phyloP scores from a whole-genome alignment of 2,888 invertebrate genomes.

The Rhagium mordax region DNA sequence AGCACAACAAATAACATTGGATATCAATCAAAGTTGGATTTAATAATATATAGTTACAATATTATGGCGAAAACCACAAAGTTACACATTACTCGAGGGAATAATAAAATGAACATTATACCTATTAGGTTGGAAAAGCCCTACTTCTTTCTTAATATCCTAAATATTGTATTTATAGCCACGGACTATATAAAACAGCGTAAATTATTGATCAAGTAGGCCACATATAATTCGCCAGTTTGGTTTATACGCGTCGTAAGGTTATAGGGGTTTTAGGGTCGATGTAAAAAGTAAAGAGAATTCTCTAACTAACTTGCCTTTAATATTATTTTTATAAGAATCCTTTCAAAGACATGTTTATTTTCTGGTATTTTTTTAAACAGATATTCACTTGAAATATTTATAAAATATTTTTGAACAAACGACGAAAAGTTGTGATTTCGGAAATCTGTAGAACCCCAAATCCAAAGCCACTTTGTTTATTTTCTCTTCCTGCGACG shows the following conservation, averaged over 20 bases:
- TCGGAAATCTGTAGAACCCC: no score
- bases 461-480: no score
- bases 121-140: not conserved
- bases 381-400: no score
- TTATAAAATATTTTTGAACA: no score
- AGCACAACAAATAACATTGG: not conserved
- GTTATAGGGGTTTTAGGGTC: not conserved
- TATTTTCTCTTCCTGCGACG: no score
- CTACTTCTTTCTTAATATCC: slow-evolving; percentile 4
- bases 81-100: not conserved
- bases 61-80: not conserved
- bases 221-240: not conserved
- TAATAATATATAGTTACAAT: not conserved
- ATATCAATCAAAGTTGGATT: not conserved
- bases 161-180: slow-evolving; percentile 9
- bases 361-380: no score
- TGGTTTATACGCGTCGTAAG: not conserved
- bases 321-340: not conserved
- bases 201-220: slow-evolving; percentile 11
- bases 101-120: not conserved
- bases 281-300: not conserved
- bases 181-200: slow-evolving; percentile 5
- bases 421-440: no score
- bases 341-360: not conserved
- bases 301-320: not conserved